phyloP scores from a whole-genome alignment of 2,797 vertebrate species.

The Gobio occitaniae region DNA sequence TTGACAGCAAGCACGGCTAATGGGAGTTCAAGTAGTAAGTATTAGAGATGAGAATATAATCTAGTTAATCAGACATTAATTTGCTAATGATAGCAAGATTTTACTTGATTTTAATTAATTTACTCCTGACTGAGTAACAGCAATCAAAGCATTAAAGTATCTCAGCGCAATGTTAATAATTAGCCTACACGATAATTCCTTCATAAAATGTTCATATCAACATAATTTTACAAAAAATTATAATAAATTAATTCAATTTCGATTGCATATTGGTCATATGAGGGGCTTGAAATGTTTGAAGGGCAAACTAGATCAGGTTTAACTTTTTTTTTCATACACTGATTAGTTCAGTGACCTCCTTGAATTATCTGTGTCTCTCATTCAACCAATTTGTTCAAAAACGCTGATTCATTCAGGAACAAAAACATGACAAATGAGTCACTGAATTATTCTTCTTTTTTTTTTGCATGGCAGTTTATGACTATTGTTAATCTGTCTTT shows the following conservation, averaged over 20 bases:
- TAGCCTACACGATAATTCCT: constrained; percentile 16
- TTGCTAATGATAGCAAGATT: not conserved
- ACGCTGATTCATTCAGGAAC: not conserved
- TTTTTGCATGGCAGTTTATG: not conserved
- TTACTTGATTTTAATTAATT: not conserved
- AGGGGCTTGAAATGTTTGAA: not conserved
- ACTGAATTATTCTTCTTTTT: not conserved
- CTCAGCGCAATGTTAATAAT: constrained; percentile 17
- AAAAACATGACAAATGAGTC: not conserved
- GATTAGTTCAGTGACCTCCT: not conserved
- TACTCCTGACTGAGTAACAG: not conserved
- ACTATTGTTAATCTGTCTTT: not conserved
- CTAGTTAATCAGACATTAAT: constrained; percentile 53
- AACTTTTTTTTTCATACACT: not conserved
- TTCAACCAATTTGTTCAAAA: not conserved
- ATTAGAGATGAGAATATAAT: constrained; percentile 48
- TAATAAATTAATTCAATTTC: not conserved
- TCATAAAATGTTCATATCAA: constrained; percentile 19
- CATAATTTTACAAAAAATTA: not conserved
- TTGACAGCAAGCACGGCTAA: not conserved
- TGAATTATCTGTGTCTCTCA: not conserved
- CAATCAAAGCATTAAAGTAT: constrained; percentile 3
- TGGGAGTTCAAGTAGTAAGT: constrained; percentile 35
- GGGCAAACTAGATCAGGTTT: not conserved
- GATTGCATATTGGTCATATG: not conserved